Evolutionary conservation across 2,797 vertebrate genomes (phyloP).

Genomic region (Sebastolobus altivelis): DNA sequence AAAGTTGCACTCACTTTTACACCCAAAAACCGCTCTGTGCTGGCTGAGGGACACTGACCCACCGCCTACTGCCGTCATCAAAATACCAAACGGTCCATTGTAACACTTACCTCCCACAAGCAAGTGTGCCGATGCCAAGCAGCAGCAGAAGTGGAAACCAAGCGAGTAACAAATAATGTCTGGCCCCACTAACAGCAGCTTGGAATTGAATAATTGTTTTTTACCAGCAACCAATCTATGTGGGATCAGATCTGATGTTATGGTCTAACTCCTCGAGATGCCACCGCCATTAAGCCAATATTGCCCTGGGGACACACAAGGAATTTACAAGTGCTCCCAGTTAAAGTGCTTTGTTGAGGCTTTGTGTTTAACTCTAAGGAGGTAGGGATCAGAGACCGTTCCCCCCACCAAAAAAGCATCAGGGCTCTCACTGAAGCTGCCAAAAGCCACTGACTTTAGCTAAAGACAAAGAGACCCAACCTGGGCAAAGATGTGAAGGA

Average conservation of each 20-base stretch:
- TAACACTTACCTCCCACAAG: neutral
- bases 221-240: constrained; percentile 5
- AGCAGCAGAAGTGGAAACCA: neutral
- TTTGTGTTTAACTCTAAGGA: constrained; percentile 4
- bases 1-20: no score
- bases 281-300: constrained; percentile 14
- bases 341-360: constrained; percentile 3
- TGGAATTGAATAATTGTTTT: neutral
- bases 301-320: neutral
- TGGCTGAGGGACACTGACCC: neutral
- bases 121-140: neutral
- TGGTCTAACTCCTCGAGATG: neutral
- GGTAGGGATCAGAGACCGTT: neutral
- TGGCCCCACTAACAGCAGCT: neutral
- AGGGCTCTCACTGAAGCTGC: neutral
- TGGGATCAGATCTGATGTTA: neutral
- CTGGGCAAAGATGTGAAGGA: neutral
- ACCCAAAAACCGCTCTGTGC: neutral
- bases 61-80: neutral
- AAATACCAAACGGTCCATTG: neutral
- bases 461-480: neutral
- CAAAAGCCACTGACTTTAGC: neutral
- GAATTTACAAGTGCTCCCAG: constrained; percentile 8
- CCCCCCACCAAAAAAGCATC: neutral
- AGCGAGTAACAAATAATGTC: neutral